Evolutionary conservation across 2,113 vertebrate genomes (phyloP), one percentile per base, ranked within the genome.

Genomic region (Montifringilla adamsi): DNA sequence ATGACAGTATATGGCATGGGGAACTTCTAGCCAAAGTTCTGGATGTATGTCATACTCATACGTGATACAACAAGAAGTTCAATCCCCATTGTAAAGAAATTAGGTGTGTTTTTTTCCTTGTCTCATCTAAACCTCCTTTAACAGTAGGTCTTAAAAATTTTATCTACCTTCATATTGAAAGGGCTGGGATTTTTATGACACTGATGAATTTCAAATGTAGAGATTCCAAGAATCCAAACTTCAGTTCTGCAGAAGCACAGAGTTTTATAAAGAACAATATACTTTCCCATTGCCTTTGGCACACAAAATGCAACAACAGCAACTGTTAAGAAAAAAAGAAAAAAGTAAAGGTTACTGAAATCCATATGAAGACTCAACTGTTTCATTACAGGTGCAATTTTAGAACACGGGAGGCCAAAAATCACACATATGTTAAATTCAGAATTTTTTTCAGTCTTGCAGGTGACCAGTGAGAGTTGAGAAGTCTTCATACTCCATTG

Each of bases 401-500:
- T 47, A 74, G 50, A 31, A 19, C 35, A 43, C 19, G 11, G 8
- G n/a, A 75, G 44, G 44, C 60, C 13, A 91, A 89, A 94, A 87
- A 58, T 72, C 23, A 84, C 26, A 50, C 11, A 20, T 43, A 63
- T 17, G 4, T 70, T 72, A 50, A 90, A 28, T 78, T 50, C 12
- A 84, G 58, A 94, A 19, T 3, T 55, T 30, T 76, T 88, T 87
- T 77, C 31, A 63, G 58, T 73, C 75, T 92, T 7, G 7, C 50
- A 89, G 24, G 37, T 87, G 58, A 85, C 33, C 53, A 66, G 53
- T 37, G 69, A 56, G 74, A 76, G 49, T 72, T 68, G 39, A 79
- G 70, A 86, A 93, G 47, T 53, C 60, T 92, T 80, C 69, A 87
- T 87, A 76, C 37, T 69, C 49, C 31, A 41, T 3, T 81, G 85